A percentile compares a stretch with the other conserved stretches of the same genome.
phyloP scores from a whole-genome alignment of 2,113 vertebrate species.

The Ageneiosus marmoratus region DNA sequence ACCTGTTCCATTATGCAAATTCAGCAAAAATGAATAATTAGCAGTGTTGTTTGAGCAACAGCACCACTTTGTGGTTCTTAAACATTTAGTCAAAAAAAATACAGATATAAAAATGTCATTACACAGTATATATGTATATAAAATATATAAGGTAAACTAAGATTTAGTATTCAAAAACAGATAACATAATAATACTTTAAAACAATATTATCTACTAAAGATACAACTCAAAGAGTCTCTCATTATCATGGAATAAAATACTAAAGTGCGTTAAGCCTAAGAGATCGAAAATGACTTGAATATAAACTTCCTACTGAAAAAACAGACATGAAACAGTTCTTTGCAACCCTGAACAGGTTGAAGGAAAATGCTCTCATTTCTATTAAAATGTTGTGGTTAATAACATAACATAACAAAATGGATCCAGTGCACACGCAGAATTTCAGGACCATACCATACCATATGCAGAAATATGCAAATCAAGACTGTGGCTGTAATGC shows the following conservation, averaged over 20 bases:
- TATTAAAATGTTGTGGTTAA: too few species aligned
- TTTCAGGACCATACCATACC: not conserved
- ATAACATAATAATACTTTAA: not conserved
- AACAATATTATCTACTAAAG: not conserved
- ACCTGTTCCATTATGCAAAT: not conserved
- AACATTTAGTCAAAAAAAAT: not conserved
- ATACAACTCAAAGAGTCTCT: not conserved
- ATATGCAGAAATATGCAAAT: not conserved
- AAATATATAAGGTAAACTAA: not conserved
- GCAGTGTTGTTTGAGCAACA: not conserved
- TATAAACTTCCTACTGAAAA: not conserved
- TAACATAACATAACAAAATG: not conserved
- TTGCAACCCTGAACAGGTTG: not conserved
- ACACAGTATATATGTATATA: not conserved
- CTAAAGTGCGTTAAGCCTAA: not conserved
- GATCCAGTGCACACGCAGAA: not conserved
- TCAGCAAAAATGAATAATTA: not conserved
- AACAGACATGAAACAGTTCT: not conserved
- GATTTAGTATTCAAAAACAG: not conserved
- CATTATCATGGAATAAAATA: not conserved
- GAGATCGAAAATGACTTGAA: not conserved
- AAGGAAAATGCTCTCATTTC: not conserved
- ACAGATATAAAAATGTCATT: not conserved
- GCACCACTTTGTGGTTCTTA: slow-evolving; percentile 16
- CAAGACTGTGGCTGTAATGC: not conserved